A percentile compares a stretch with the other conserved stretches of the same genome.
phyloP scores from a whole-genome alignment of 2,888 invertebrate genomes.

The Zonitis immaculata region DNA sequence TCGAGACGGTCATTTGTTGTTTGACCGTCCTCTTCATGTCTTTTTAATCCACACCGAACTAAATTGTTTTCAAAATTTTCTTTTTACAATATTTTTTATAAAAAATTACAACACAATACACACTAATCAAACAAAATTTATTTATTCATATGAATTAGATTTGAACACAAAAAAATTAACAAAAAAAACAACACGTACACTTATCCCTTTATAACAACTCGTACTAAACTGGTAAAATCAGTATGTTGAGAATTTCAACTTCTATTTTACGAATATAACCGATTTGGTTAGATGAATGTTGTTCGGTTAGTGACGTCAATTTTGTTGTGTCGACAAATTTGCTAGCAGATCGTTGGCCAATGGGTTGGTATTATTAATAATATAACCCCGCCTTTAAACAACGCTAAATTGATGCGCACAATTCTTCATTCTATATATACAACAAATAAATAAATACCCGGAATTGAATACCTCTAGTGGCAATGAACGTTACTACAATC shows the following conservation, averaged over 20 bases:
- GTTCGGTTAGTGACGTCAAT: slow-evolving; percentile 31
- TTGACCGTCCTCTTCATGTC: slow-evolving; percentile 2
- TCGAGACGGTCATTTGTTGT: not conserved
- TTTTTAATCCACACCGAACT: too few relatives aligned
- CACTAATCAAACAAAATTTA: too few relatives aligned
- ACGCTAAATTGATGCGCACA: slow-evolving; percentile 34
- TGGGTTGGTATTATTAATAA: slow-evolving; percentile 30
- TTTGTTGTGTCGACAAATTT: slow-evolving; percentile 34
- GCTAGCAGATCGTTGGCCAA: slow-evolving; percentile 40
- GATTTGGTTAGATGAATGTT: slow-evolving; percentile 27
- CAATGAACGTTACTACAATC: slow-evolving; percentile 37
- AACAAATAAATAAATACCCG: too few relatives aligned
- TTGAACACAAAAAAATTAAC: too few relatives aligned
- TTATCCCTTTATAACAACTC: slow-evolving; percentile 33
- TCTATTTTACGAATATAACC: slow-evolving; percentile 41
- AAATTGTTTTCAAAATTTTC: too few relatives aligned
- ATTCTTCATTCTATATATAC: slow-evolving; percentile 20
- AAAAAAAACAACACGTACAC: slow-evolving; percentile 26
- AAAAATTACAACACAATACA: too few relatives aligned
- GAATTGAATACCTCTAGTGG: slow-evolving; percentile 38
- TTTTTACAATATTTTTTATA: too few relatives aligned
- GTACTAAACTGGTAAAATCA: slow-evolving; percentile 31
- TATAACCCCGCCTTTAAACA: slow-evolving; percentile 26
- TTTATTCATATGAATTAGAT: too few relatives aligned
- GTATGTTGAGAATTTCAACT: slow-evolving; percentile 8